Conservation (phyloP, 2,888 invertebrate genomes). For the Machimus rusticus region DNA sequence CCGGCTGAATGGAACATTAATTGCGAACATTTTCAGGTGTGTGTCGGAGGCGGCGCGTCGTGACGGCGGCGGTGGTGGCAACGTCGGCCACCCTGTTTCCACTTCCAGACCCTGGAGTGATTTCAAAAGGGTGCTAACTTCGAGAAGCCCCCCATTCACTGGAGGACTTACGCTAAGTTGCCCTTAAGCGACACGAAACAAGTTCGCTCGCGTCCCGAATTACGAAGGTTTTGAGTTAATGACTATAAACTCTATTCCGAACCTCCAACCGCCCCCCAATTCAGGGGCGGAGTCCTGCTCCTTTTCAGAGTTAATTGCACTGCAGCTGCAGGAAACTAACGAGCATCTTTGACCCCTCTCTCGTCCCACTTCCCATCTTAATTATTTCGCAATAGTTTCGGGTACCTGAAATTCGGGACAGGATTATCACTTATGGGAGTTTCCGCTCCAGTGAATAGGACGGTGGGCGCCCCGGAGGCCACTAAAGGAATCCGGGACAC, state of each 20-base stretch:
- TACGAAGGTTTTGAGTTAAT: slow-evolving; percentile 7
- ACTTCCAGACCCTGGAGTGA: background rate
- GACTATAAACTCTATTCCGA: background rate
- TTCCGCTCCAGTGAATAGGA: background rate
- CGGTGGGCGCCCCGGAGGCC: background rate
- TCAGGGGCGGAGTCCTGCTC: background rate
- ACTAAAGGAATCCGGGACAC: background rate
- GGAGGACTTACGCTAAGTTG: slow-evolving; percentile 19
- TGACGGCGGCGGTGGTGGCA: no score
- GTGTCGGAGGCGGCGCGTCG: background rate
- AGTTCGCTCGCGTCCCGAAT: background rate
- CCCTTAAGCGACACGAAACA: background rate
- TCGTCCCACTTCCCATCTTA: background rate
- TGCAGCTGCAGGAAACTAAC: background rate
- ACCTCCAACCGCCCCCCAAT: background rate
- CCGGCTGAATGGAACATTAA: slow-evolving; percentile 16
- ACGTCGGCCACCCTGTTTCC: background rate
- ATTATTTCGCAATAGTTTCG: background rate
- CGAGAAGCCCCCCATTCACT: background rate
- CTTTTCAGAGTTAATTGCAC: background rate
- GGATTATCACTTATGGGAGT: background rate
- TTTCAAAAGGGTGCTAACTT: slow-evolving; percentile 21
- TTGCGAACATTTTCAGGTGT: slow-evolving; percentile 39
- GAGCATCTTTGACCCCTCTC: background rate
- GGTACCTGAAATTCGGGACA: background rate